A percentile compares a stretch with the other conserved stretches of the same genome.
These are phyloP conservation scores for Peromyscus melanophrys DNA, from an alignment of 2,797 vertebrate genomes.

Conservation along the genomic window DNA sequence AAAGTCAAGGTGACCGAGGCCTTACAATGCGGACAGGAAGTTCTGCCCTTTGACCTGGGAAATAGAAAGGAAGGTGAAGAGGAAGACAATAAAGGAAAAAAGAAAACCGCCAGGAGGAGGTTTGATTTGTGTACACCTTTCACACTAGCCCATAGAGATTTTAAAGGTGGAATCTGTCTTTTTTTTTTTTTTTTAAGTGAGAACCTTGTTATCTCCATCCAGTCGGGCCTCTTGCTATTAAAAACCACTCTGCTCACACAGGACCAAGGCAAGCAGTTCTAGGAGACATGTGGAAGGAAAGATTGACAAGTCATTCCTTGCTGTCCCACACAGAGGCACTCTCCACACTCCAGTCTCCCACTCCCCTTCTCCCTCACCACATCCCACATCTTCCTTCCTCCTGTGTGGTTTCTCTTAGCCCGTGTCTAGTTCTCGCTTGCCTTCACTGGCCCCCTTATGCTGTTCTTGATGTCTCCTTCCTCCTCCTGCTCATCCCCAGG, in stretches of 20 bases:
- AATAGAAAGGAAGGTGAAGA: constrained; percentile 86
- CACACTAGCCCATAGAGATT: constrained; percentile 52
- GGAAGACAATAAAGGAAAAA: constrained; percentile 87
- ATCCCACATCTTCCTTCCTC: background rate
- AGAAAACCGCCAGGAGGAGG: constrained; percentile 48
- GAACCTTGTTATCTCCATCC: background rate
- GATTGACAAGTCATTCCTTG: background rate
- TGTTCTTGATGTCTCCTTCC: background rate
- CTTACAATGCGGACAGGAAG: constrained; percentile 87
- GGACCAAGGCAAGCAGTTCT: background rate
- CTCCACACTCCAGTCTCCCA: background rate
- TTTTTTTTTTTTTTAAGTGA: background rate
- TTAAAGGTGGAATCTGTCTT: constrained; percentile 51
- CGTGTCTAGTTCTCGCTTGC: background rate
- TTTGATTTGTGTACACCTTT: constrained; percentile 53
- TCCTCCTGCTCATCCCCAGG: background rate
- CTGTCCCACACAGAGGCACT: background rate
- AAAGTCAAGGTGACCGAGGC: constrained; percentile 78
- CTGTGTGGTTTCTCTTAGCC: background rate
- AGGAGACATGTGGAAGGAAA: background rate
- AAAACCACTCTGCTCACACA: background rate
- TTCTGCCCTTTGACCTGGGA: constrained; percentile 85
- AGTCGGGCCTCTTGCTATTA: background rate
- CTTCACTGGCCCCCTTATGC: constrained; percentile 12
- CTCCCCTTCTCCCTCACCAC: background rate